Base-by-base conservation (phyloP, 2,888 invertebrate genomes). In the Cephus spinipes region DNA sequence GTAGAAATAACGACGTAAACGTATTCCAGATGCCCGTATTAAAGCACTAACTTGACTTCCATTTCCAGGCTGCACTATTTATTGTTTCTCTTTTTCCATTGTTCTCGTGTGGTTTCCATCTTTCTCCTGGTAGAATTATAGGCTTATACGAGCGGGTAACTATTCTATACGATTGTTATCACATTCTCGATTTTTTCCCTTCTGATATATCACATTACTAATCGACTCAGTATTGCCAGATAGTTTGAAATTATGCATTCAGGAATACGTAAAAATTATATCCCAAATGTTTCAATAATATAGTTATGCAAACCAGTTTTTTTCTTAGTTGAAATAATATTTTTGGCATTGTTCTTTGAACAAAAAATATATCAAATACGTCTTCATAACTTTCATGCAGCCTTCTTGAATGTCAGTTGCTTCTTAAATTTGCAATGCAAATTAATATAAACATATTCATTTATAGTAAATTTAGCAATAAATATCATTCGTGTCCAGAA, bases 1-100 rank as follows among this genome's bases (percentile, higher is more conserved):
- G 78, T 68, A 68, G 55, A 9, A 71, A 78, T 30, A 23, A 32
- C 33, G 30, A 71, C 71, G 30, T 32, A 71, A 71, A 15, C 23
- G 30, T 31, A 30, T 71, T 33, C 30, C 31, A 30, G 71, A 30
- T 71, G 32, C 30, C 71, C 15, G 33, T 30, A 23, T 15, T 71
- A 6, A 71, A 33, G 71, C 30, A 12, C 33, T 31, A 31, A 71
- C 71, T 71, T 71, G 71, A 71, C 71, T 71, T 33, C 30, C 33
- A 33, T 30, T 71, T 71, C 33, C 1, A 33, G 33, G 23, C 31
- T 71, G 33, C 71, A 33, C 30, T 3, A 71, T 71, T 33, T 23
- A 15, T 31, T 71, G 71, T 71, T 71, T 71, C 12, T 71, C 31
- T 33, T 23, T 71, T 33, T 71, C 33, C 12, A 71, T 33, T 55